phyloP scores from a whole-genome alignment of 2,888 invertebrate genomes.

The Pheosia gnoma region DNA sequence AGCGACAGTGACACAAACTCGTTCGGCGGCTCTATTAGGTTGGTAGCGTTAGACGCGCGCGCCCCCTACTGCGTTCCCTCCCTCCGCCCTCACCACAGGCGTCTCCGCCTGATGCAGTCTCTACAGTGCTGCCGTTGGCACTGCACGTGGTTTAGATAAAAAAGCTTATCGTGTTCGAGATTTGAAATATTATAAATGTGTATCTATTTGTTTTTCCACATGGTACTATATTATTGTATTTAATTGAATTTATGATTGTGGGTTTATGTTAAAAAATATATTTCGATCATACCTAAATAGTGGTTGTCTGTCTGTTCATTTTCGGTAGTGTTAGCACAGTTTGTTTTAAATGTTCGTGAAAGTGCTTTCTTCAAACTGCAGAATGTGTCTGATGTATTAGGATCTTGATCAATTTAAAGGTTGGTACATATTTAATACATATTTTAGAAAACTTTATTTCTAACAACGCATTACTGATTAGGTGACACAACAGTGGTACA shows the following conservation, averaged over 20 bases:
- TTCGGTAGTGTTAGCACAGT: conserved; percentile 64
- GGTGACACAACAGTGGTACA: too few species aligned
- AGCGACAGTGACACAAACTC: conserved; percentile 68
- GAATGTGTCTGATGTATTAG: conserved; percentile 68
- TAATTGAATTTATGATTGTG: conserved; percentile 49
- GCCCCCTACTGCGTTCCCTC: conserved; percentile 64
- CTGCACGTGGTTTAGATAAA: conserved; percentile 45
- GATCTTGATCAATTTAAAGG: conserved; percentile 62
- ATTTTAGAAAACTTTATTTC: not conserved
- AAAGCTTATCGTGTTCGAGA: conserved; percentile 76
- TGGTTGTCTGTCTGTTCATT: conserved; percentile 55
- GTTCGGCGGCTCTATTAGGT: conserved; percentile 67
- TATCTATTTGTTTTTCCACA: conserved; percentile 51
- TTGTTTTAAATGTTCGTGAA: conserved; percentile 69
- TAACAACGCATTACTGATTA: not conserved
- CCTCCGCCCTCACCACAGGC: conserved; percentile 50
- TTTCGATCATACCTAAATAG: conserved; percentile 37
- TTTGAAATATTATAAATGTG: conserved; percentile 68
- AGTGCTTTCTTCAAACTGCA: conserved; percentile 63
- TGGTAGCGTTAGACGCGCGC: conserved; percentile 57
- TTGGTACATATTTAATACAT: conserved; percentile 26
- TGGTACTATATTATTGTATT: conserved; percentile 37
- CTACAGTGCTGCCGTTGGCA: conserved; percentile 49
- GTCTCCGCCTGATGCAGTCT: conserved; percentile 72
- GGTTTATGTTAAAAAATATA: conserved; percentile 39